phyloP scores from a whole-genome alignment of 1,140 invertebrate genomes.

The Bathynomus jamesi region DNA sequence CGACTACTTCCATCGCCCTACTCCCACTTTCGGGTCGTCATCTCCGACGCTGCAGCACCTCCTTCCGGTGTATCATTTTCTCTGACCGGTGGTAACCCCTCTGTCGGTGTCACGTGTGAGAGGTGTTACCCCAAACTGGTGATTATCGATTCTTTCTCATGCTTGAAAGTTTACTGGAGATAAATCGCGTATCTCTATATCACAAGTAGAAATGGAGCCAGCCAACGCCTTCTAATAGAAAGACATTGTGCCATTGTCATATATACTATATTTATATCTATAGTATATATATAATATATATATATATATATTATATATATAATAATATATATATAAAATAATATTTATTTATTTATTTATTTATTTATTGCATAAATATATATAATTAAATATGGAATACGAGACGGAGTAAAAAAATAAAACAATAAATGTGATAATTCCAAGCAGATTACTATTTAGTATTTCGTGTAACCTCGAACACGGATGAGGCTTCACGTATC shows the following conservation, averaged over 20 bases:
- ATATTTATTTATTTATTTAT: background rate
- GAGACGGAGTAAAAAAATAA: background rate
- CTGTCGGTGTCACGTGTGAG: background rate
- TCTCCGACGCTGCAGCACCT: background rate
- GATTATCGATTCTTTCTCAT: background rate
- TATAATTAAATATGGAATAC: background rate
- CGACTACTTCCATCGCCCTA: background rate
- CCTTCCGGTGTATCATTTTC: background rate
- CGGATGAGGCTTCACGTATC: too few species aligned
- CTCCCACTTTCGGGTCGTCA: background rate
- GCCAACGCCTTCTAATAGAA: background rate
- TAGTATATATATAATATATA: constrained; percentile 3
- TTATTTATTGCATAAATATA: background rate
- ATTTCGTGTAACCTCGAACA: too few species aligned
- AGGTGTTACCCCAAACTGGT: background rate
- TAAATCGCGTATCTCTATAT: too few species aligned
- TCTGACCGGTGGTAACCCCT: background rate
- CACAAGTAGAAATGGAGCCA: background rate
- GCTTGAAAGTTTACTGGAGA: too few species aligned
- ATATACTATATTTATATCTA: background rate
- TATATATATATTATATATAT: background rate
- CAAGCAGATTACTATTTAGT: too few species aligned
- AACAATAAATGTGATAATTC: too few species aligned
- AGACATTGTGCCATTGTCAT: background rate
- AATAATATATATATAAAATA: background rate